Evolutionary conservation across 2,888 invertebrate species (phyloP), one percentile per base, ranked within the genome.

Genomic region (Idaea biselata): DNA sequence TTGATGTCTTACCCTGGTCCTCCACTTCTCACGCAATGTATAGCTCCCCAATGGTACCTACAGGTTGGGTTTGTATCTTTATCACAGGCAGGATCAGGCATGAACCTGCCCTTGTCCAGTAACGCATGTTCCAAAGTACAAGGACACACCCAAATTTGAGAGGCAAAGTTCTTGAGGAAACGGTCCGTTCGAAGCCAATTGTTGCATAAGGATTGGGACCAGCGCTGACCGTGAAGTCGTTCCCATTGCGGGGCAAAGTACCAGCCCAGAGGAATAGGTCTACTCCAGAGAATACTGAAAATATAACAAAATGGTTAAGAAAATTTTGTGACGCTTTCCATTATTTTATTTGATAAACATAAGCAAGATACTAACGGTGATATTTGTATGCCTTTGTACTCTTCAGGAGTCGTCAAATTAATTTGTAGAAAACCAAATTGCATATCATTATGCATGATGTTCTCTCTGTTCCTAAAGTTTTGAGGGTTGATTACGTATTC

Each of bases 241-340:
- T 97, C 95, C 98, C 98, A 99, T 84, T 98, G 98, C 0, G 96
- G 95, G 0, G 94, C 94, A 81, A 98, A 98, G 83, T 98, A 99
- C 98, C 98, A 99, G 0, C 94, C 97, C 14, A 99, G 89, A 1
- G 99, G 98, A 69, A 99, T 96, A 0, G 98, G 98, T 64, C 96
- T 94, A 78, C 97, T 97, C 98, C 98, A 99, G 14, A 99, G 92
- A 0, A 96, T 93, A 0, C 94, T 94, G 79, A 4, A 18, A 18
- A 18, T 11, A 6, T 5, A 56, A 18, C 3, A 18, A 55, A 5
- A 18, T 17, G 0, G 3, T 56, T 56, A 56, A 3, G 11, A 18
- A 0, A 18, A 6, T 18, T 55, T 17, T 17, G 55, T 5, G 6
- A 17, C 17, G 16, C 3, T 1, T 16, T 7, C n/a, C 53, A n/a